A percentile compares a stretch with the other conserved stretches of the same genome.
phyloP scores from a whole-genome alignment of 2,888 invertebrate genomes.

The Xestobium rufovillosum region DNA sequence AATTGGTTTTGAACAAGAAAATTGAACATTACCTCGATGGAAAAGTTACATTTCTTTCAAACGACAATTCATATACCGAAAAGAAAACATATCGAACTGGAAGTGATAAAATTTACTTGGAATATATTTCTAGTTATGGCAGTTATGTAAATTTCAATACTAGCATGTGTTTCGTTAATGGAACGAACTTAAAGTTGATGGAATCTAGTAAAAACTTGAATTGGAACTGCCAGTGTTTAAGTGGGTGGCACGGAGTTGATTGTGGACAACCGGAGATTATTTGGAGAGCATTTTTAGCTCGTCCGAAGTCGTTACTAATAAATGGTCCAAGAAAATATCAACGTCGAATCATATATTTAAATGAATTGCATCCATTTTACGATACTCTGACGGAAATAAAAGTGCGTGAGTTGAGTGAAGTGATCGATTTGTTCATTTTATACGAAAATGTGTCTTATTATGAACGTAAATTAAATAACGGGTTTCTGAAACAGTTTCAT shows the following conservation, averaged over 20 bases:
- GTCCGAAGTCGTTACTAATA: slow-evolving; percentile 44
- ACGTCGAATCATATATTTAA: slow-evolving; percentile 51
- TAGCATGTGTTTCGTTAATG: slow-evolving; percentile 40
- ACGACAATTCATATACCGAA: no score
- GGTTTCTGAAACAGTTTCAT: slow-evolving; percentile 45
- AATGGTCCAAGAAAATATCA: slow-evolving; percentile 43
- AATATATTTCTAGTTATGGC: slow-evolving; percentile 27
- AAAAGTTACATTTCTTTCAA: neutral
- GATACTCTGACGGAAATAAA: slow-evolving; percentile 53
- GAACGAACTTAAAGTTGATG: slow-evolving; percentile 41
- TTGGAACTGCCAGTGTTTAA: slow-evolving; percentile 49
- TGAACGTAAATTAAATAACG: slow-evolving; percentile 43
- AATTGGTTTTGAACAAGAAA: no score
- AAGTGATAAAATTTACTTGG: slow-evolving; percentile 28
- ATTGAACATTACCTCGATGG: no score
- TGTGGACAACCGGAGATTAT: slow-evolving; percentile 61
- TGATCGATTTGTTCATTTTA: slow-evolving; percentile 59
- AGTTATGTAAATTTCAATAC: slow-evolving; percentile 40
- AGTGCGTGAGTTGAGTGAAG: slow-evolving; percentile 51
- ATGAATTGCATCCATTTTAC: slow-evolving; percentile 48
- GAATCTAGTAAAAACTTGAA: slow-evolving; percentile 33
- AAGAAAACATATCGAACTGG: slow-evolving; percentile 35
- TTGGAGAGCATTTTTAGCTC: slow-evolving; percentile 56
- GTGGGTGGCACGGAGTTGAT: slow-evolving; percentile 58
- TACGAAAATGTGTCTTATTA: slow-evolving; percentile 43